Evolutionary conservation across 1,140 invertebrate genomes (phyloP), one percentile per base, ranked within the genome.

Genomic region (Halesus radiatus): DNA sequence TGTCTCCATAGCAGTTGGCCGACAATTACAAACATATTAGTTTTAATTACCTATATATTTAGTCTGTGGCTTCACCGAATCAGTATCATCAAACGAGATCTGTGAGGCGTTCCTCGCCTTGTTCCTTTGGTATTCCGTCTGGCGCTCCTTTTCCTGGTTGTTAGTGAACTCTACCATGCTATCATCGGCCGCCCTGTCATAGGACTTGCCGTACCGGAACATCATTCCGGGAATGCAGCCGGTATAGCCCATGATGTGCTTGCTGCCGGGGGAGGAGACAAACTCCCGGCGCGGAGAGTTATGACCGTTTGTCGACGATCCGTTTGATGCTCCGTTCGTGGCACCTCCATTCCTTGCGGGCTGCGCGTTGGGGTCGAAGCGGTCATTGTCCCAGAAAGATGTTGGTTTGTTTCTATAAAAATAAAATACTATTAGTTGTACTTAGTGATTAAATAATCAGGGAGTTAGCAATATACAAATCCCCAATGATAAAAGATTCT

Each of bases 161-260:
- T 89, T 88, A 1, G 88, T 87, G 87, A 94, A 94, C 79, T 93
- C 92, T 45, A 89, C 89, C 84, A 93, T 92, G 81, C 93, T 93
- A 84, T 93, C 92, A 85, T 94, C 93, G 3, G 93, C 93, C 3
- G 93, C 91, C 80, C 90, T 90, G 81, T 91, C 92, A 84, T 93
- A 94, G 1, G 94, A 92, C 86, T 93, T 91, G 8, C 94, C 94
- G 84, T 93, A 94, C 37, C 90, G 87, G 76, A 88, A 89, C 70
- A 87, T 84, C 85, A 88, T 86, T 79, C 92, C 89, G 1, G 89
- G 89, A 15, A 90, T 88, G 52, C 88, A 90, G 58, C 92, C 93
- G 72, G 93, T 94, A 84, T 94, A 94, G 26, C 93, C 93, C n/a
- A 92, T 89, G 85, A 93, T 93, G 83, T 93, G 93, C 0, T 90